These are phyloP conservation scores for Meandrusa payeni DNA, from an alignment of 2,888 invertebrate species.

Conservation along the genomic window DNA sequence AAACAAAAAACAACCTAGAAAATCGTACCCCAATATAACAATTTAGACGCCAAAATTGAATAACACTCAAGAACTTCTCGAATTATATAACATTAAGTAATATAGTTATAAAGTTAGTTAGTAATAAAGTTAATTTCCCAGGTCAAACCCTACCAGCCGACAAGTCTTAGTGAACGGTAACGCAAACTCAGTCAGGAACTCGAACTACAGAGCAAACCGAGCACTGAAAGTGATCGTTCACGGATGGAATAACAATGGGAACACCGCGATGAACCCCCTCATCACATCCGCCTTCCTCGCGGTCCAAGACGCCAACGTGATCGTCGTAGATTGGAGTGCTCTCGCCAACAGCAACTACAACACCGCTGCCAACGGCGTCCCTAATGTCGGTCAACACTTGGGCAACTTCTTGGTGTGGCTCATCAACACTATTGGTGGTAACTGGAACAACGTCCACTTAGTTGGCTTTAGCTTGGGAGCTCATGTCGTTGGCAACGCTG, in stretches of 20 bases:
- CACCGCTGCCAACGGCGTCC: slow-evolving; percentile 44
- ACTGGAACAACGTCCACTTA: slow-evolving; percentile 58
- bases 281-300: slow-evolving; percentile 43
- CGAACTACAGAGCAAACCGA: slow-evolving; percentile 39
- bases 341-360: slow-evolving; percentile 42
- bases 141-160: slow-evolving; percentile 36
- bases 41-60: no score
- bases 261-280: slow-evolving; percentile 35
- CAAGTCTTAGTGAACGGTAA: slow-evolving; percentile 42
- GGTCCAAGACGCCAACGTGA: slow-evolving; percentile 44
- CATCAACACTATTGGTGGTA: slow-evolving; percentile 49
- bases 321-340: slow-evolving; percentile 55
- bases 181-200: slow-evolving; percentile 38
- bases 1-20: no score
- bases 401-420: slow-evolving; percentile 58
- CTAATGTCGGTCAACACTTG: slow-evolving; percentile 47
- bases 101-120: background rate
- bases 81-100: no score
- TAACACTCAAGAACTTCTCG: no score
- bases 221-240: slow-evolving; percentile 45
- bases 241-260: slow-evolving; percentile 47
- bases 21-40: no score
- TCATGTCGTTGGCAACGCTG: slow-evolving; percentile 59
- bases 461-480: slow-evolving; percentile 68
- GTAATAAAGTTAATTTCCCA: slow-evolving; percentile 26